A percentile compares a stretch with the other conserved stretches of the same genome.
Evolutionary conservation across 30 jellyfish, hydroid and myxozoan species (phyloP).

Genomic region (Mastigias papua): DNA sequence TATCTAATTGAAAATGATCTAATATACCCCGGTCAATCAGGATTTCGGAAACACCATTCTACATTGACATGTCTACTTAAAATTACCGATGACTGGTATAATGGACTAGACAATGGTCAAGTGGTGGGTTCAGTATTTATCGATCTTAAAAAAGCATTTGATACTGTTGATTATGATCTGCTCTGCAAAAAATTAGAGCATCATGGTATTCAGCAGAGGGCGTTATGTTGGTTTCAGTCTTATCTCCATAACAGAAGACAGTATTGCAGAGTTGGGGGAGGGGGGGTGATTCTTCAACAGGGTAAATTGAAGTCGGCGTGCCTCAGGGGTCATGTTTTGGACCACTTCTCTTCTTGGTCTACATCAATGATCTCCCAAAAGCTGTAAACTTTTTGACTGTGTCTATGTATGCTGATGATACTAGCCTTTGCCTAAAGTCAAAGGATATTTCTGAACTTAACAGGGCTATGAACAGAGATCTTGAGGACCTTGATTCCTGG

Average conservation of each 20-base stretch:
- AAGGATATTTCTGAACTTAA: neutral
- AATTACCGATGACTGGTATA: constrained; percentile 48
- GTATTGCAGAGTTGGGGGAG: constrained; percentile 7
- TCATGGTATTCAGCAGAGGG: neutral
- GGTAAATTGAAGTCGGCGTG: neutral
- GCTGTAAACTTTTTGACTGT: constrained; percentile 2
- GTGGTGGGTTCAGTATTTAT: constrained; percentile 16
- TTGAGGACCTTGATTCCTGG: constrained; percentile 15
- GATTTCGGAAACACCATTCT: constrained; percentile 18
- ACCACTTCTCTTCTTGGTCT: constrained; percentile 24
- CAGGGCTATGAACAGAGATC: constrained; percentile 24
- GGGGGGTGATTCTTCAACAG: neutral
- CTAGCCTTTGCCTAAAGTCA: neutral
- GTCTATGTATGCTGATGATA: constrained; percentile 33
- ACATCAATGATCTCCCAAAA: constrained; percentile 32
- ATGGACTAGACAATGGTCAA: constrained; percentile 20
- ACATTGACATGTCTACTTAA: constrained; percentile 37
- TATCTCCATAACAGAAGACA: neutral
- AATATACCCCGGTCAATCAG: constrained; percentile 22
- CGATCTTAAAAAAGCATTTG: constrained; percentile 54
- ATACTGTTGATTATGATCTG: constrained; percentile 41
- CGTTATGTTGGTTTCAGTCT: neutral
- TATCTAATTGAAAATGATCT: constrained; percentile 17
- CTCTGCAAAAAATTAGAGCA: constrained; percentile 7
- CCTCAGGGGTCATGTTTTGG: constrained; percentile 50